These are phyloP conservation scores for Neopelma chrysocephalum DNA, from an alignment of 2,797 vertebrate genomes.

Conservation along the genomic window DNA sequence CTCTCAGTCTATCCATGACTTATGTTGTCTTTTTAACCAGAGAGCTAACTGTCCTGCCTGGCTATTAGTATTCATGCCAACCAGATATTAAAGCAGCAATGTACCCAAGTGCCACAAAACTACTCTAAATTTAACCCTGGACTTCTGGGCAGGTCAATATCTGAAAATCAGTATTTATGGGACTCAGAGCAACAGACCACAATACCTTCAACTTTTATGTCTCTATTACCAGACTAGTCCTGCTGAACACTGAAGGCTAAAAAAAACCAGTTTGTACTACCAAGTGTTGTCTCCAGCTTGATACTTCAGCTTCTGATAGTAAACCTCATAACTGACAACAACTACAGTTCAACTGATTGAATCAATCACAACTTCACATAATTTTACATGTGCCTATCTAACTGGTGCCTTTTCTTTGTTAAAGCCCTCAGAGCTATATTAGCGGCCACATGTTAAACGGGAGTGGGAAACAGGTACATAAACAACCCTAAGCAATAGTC, in stretches of 20 bases:
- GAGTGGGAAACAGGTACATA: background rate
- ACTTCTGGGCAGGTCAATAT: background rate
- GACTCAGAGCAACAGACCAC: background rate
- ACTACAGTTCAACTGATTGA: background rate
- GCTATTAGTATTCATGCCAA: background rate
- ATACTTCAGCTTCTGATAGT: background rate
- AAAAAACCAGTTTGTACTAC: background rate
- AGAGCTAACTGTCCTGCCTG: background rate
- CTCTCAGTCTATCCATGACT: background rate
- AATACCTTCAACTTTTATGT: background rate
- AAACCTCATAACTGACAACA: background rate
- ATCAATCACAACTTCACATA: background rate
- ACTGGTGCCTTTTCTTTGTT: background rate
- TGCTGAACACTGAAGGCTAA: background rate
- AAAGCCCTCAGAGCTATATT: background rate
- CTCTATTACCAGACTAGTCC: background rate
- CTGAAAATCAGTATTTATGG: background rate
- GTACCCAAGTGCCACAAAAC: background rate
- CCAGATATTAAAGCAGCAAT: background rate
- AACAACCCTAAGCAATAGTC: background rate
- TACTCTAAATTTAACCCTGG: background rate
- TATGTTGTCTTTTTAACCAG: background rate
- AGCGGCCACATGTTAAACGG: background rate
- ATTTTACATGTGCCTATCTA: background rate
- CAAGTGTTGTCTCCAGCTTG: background rate